Evolutionary conservation across 2,888 invertebrate genomes (phyloP).

Genomic region (Epirrhoe alternata): DNA sequence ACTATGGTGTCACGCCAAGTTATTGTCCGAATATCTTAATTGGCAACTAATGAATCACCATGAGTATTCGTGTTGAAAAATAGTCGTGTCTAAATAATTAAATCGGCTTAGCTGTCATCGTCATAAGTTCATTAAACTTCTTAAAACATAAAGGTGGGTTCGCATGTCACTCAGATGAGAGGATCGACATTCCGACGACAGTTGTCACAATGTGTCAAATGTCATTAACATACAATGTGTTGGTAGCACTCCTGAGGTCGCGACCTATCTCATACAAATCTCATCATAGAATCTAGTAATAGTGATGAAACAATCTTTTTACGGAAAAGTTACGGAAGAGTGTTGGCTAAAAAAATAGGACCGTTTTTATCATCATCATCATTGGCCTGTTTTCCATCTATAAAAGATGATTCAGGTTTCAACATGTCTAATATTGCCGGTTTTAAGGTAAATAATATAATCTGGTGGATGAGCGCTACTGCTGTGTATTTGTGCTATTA

Average conservation of each 20-base stretch:
- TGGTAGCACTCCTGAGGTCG: slow-evolving; percentile 70
- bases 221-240: slow-evolving; percentile 80
- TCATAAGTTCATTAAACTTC: slow-evolving; percentile 41
- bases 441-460: slow-evolving; percentile 22
- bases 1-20: slow-evolving; percentile 25
- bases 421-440: slow-evolving; percentile 28
- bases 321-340: slow-evolving; percentile 22
- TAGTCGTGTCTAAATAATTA: slow-evolving; percentile 39
- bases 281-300: slow-evolving; percentile 33
- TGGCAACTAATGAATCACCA: slow-evolving; percentile 34
- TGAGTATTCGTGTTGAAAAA: slow-evolving; percentile 26
- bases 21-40: slow-evolving; percentile 29
- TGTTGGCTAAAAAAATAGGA: slow-evolving; percentile 14
- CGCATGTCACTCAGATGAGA: slow-evolving; percentile 42
- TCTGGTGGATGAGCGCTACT: neutral
- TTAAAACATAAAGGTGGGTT: slow-evolving; percentile 37
- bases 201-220: slow-evolving; percentile 51
- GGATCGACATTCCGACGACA: slow-evolving; percentile 51
- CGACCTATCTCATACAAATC: slow-evolving; percentile 50
- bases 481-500: neutral
- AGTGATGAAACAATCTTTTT: slow-evolving; percentile 27
- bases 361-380: too few species aligned
- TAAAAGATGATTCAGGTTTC: too few species aligned
- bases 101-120: slow-evolving; percentile 44
- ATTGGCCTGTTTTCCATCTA: too few species aligned